Conservation (phyloP, 2,113 vertebrate species). For the Otocyon megalotis region DNA sequence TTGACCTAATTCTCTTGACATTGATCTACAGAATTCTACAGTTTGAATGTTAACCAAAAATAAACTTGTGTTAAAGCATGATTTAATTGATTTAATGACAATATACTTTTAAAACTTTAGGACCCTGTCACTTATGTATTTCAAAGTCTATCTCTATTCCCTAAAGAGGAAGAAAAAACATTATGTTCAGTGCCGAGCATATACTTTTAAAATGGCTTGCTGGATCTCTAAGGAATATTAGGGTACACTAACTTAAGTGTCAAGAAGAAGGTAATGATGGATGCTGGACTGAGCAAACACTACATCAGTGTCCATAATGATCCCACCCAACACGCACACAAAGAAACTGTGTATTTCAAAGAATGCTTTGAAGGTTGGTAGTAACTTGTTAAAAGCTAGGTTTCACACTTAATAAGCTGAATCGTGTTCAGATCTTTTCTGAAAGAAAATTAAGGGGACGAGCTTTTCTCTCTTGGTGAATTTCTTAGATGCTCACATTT, state of each 20-base stretch:
- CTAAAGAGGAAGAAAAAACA: slow-evolving; percentile 54
- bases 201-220: not conserved
- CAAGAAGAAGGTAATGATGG: slow-evolving; percentile 41
- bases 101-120: slow-evolving; percentile 17
- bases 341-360: slow-evolving; percentile 18
- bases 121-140: not conserved
- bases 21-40: not conserved
- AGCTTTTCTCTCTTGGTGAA: not conserved
- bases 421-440: not conserved
- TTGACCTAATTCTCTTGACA: slow-evolving; percentile 65
- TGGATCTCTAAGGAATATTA: slow-evolving; percentile 45
- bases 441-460: not conserved
- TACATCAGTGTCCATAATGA: not conserved
- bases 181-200: not conserved
- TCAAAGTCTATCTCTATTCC: slow-evolving; percentile 3
- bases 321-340: not conserved
- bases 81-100: not conserved
- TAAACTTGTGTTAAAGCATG: not conserved
- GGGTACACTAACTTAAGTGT: slow-evolving; percentile 2
- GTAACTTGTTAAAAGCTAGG: slow-evolving; percentile 26
- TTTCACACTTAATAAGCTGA: slow-evolving; percentile 59
- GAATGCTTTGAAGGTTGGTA: not conserved
- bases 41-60: not conserved
- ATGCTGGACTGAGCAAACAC: slow-evolving; percentile 33
- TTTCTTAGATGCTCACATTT: slow-evolving; percentile 38